These are phyloP conservation scores for Phymatocera aterrima DNA, from an alignment of 2,888 invertebrate species.

Conservation along the genomic window DNA sequence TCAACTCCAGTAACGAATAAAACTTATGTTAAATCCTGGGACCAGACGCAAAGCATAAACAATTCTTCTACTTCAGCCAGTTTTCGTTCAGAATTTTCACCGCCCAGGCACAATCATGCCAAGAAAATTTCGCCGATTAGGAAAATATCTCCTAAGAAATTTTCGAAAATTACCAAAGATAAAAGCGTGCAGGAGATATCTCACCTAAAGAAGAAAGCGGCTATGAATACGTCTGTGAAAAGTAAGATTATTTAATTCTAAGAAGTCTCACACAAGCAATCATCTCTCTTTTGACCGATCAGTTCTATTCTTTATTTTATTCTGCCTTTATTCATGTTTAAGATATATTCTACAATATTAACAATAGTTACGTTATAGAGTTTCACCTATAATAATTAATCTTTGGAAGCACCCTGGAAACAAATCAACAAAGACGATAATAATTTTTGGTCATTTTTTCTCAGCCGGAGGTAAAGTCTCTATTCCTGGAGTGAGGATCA, in stretches of 20 bases:
- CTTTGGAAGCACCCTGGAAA: no score
- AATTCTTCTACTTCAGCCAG: background rate
- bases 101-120: constrained; percentile 52
- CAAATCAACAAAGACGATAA: no score
- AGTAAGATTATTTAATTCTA: constrained; percentile 48
- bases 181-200: constrained; percentile 52
- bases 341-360: no score
- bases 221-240: constrained; percentile 54
- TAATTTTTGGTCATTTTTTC: constrained; percentile 3
- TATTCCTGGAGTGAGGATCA: constrained; percentile 62
- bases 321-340: no score
- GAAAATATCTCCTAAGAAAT: constrained; percentile 58
- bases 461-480: constrained; percentile 53
- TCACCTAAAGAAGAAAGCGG: constrained; percentile 57
- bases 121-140: constrained; percentile 48
- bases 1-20: constrained; percentile 23
- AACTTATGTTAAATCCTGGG: constrained; percentile 1
- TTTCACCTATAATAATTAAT: constrained; percentile 32
- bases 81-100: constrained; percentile 59
- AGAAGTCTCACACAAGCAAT: background rate
- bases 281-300: background rate
- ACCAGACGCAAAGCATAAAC: background rate
- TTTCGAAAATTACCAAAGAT: constrained; percentile 60
- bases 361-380: no score
- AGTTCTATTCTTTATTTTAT: no score